phyloP scores from a whole-genome alignment of 2,113 vertebrate species.

The Salvelinus alpinus region DNA sequence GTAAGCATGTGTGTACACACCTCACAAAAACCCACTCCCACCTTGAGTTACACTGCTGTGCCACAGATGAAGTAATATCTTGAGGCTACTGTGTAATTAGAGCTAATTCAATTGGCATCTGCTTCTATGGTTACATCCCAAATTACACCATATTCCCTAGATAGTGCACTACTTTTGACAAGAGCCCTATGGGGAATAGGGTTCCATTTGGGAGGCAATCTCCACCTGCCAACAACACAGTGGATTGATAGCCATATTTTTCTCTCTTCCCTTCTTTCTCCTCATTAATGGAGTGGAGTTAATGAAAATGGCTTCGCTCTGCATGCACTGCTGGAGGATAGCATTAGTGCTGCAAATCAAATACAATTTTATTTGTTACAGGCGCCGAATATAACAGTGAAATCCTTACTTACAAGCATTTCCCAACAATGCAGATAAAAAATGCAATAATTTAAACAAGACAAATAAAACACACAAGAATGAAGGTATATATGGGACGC shows the following conservation, averaged over 20 bases:
- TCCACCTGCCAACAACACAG: conserved; percentile 74
- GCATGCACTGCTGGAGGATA: conserved; percentile 44
- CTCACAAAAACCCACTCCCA: conserved; percentile 38
- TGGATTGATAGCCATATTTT: conserved; percentile 72
- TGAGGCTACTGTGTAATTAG: conserved; percentile 73
- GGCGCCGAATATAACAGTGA: too few relatives aligned
- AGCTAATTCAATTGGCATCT: conserved; percentile 73
- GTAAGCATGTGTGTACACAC: not conserved
- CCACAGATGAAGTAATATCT: conserved; percentile 74
- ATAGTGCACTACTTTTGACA: too few relatives aligned
- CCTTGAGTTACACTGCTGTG: conserved; percentile 55
- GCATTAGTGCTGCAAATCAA: conserved; percentile 30
- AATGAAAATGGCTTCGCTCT: conserved; percentile 64
- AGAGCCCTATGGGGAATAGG: too few relatives aligned
- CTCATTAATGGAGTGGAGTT: conserved; percentile 75
- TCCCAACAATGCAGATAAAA: too few relatives aligned
- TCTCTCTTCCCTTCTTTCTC: conserved; percentile 63
- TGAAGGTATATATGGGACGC: too few relatives aligned
- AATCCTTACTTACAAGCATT: too few relatives aligned
- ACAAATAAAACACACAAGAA: too few relatives aligned
- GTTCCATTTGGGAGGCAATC: conserved; percentile 50
- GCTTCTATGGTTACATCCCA: conserved; percentile 56
- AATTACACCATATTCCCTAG: too few relatives aligned
- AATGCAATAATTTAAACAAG: too few relatives aligned
- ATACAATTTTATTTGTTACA: too few relatives aligned